Percentiles rank a stretch among this genome's conserved stretches.
These are phyloP conservation scores for Campoplex capitator DNA, from an alignment of 2,888 invertebrate genomes.

Conservation along the genomic window DNA sequence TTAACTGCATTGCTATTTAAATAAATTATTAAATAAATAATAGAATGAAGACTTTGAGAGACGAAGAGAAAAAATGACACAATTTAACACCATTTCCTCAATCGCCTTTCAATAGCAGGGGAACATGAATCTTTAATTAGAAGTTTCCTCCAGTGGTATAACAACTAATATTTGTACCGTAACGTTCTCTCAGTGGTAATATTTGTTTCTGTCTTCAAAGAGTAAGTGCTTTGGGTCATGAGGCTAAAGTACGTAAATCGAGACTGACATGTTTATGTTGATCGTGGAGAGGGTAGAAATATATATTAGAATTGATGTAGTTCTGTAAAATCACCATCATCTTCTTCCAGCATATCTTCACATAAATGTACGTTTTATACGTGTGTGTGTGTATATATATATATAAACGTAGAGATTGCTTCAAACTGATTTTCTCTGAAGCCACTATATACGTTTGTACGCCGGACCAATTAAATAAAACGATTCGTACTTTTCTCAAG, in stretches of 20 bases:
- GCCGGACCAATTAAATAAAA: constrained; percentile 51
- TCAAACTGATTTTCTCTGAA: constrained; percentile 45
- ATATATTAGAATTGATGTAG: constrained; percentile 60
- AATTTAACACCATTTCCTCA: not conserved
- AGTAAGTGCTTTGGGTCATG: constrained; percentile 49
- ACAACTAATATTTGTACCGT: constrained; percentile 14
- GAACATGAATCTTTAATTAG: not conserved
- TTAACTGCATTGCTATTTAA: not conserved
- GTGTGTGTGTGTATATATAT: not conserved
- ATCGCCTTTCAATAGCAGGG: not conserved
- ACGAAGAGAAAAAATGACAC: not conserved
- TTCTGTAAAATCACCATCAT: constrained; percentile 44
- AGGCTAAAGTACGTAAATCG: constrained; percentile 61
- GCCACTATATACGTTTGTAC: constrained; percentile 1
- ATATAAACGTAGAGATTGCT: not conserved
- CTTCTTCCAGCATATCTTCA: constrained; percentile 14
- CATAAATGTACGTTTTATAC: not conserved
- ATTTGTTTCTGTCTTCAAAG: constrained; percentile 27
- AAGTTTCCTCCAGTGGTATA: constrained; percentile 14
- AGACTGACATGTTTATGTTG: constrained; percentile 60
- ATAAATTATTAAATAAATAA: too few species aligned
- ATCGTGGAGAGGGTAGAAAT: constrained; percentile 23
- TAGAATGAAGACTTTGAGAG: not conserved
- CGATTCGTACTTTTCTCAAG: constrained; percentile 35
- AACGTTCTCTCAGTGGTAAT: not conserved